Evolutionary conservation across 1,140 invertebrate genomes (phyloP).

Genomic region (Pectinophora gossypiella): DNA sequence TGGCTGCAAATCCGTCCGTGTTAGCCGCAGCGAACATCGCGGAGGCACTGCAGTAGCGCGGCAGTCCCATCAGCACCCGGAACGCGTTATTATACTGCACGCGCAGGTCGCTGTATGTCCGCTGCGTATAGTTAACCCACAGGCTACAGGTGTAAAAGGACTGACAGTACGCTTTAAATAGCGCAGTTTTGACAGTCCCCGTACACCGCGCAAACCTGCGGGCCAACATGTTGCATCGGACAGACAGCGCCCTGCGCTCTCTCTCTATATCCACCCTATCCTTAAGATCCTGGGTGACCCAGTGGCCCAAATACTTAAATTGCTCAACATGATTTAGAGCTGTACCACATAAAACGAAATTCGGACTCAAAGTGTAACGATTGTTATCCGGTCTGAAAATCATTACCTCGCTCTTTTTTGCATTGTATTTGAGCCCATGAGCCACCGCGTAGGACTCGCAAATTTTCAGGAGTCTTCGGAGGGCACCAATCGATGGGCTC

Average conservation of each 20-base stretch:
- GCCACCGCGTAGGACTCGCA: conserved; percentile 4
- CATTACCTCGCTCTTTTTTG: conserved; percentile 5
- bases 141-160: conserved; percentile 8
- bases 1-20: not conserved
- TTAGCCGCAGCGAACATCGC: not conserved
- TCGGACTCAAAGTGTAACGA: not conserved
- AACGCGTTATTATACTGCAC: conserved; percentile 7
- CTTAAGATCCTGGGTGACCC: conserved; percentile 5
- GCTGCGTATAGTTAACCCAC: conserved; percentile 4
- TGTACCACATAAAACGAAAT: not conserved
- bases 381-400: conserved; percentile 4
- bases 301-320: conserved; percentile 12
- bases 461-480: not conserved
- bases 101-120: conserved; percentile 8
- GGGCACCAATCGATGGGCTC: conserved; percentile 1
- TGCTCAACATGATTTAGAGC: not conserved
- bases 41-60: not conserved
- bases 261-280: not conserved
- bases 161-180: conserved; percentile 8
- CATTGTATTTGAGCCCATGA: conserved; percentile 10
- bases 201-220: conserved; percentile 7
- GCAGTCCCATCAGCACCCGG: not conserved
- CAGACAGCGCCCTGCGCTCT: conserved; percentile 7
- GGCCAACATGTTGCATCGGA: conserved; percentile 11
- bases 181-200: not conserved